These are phyloP conservation scores for Drosophila gunungcola DNA, from an alignment of 1,140 invertebrate genomes.

Conservation along the genomic window DNA sequence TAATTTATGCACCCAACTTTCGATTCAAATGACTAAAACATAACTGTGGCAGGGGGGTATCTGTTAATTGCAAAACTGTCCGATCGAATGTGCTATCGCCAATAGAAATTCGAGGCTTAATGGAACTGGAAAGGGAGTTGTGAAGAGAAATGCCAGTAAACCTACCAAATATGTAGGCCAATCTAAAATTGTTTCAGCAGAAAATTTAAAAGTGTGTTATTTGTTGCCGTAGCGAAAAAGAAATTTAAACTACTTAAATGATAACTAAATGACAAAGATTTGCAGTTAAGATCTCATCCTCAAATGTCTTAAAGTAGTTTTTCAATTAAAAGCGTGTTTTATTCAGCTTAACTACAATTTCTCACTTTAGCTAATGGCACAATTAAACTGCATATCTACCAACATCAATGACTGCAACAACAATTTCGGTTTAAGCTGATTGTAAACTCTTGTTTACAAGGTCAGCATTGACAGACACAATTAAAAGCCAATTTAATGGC, in stretches of 20 bases:
- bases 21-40: slow-evolving; percentile 50
- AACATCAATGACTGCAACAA: slow-evolving; percentile 7
- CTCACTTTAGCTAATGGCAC: neutral
- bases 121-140: neutral
- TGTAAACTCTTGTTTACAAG: slow-evolving; percentile 49
- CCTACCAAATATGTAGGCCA: neutral
- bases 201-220: neutral
- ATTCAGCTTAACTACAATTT: neutral
- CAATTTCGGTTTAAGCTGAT: slow-evolving; percentile 2
- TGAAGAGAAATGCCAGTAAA: neutral
- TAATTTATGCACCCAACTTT: slow-evolving; percentile 72
- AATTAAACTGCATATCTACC: slow-evolving; percentile 12
- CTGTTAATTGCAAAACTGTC: slow-evolving; percentile 69
- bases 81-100: slow-evolving; percentile 37
- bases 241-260: too few species aligned
- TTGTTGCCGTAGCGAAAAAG: too few species aligned
- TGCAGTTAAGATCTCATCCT: too few species aligned
- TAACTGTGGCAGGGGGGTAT: slow-evolving; percentile 42
- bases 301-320: neutral
- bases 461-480: slow-evolving; percentile 38
- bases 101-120: slow-evolving; percentile 16
- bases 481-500: slow-evolving; percentile 67
- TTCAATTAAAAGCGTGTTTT: neutral
- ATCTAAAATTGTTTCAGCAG: neutral
- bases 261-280: too few species aligned